phyloP scores from a whole-genome alignment of 2,113 vertebrate genomes.

The Felis chaus region DNA sequence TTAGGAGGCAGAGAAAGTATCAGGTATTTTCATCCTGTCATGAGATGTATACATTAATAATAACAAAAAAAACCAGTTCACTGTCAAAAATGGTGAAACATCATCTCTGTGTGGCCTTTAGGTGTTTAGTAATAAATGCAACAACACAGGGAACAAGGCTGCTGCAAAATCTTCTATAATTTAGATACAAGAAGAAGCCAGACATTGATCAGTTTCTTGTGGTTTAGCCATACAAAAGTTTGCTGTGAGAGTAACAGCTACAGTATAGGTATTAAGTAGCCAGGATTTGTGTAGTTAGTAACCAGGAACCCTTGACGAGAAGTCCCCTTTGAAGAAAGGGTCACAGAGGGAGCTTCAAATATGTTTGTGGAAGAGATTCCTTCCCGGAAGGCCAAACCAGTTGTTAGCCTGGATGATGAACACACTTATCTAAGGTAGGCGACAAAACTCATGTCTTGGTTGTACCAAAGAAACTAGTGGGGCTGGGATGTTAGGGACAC shows the following conservation, averaged over 20 bases:
- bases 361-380: not conserved
- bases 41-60: not conserved
- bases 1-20: not conserved
- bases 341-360: not conserved
- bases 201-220: not conserved
- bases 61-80: not conserved
- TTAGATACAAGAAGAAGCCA: not conserved
- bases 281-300: not conserved
- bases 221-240: not conserved
- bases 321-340: not conserved
- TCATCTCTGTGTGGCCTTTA: not conserved
- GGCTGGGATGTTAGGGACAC: not conserved
- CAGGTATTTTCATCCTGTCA: not conserved
- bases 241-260: not conserved
- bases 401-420: not conserved
- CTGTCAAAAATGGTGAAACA: not conserved
- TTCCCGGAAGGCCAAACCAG: not conserved
- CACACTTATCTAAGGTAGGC: not conserved
- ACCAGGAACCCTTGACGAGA: not conserved
- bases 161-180: not conserved
- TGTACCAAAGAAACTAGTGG: not conserved
- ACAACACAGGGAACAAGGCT: not conserved
- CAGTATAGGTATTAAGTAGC: not conserved
- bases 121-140: not conserved
- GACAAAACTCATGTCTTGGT: not conserved